phyloP scores from a whole-genome alignment of 2,888 invertebrate genomes.

The Apomyelois bistriatella region DNA sequence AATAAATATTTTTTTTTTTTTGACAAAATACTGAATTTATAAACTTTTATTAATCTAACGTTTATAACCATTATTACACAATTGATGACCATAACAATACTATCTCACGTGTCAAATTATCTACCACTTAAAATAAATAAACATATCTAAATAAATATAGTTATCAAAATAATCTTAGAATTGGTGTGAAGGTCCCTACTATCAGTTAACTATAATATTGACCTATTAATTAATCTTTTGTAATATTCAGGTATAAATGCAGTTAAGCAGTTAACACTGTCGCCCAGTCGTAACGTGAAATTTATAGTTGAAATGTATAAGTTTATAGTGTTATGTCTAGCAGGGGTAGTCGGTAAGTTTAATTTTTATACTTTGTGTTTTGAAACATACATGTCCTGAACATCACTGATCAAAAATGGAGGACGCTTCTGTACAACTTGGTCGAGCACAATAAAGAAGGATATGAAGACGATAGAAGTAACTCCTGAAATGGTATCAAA shows the following conservation, averaged over 20 bases:
- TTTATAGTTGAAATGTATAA: slow-evolving; percentile 42
- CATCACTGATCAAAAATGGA: no score
- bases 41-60: no score
- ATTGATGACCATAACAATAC: background rate
- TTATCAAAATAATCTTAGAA: slow-evolving; percentile 34
- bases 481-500: no score
- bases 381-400: no score
- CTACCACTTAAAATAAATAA: slow-evolving; percentile 14
- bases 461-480: no score
- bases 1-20: no score
- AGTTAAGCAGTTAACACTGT: slow-evolving; percentile 21
- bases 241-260: slow-evolving; percentile 56
- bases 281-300: slow-evolving; percentile 33
- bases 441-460: no score
- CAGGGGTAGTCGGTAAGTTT: slow-evolving; percentile 38
- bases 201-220: slow-evolving; percentile 54
- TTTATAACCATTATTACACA: no score
- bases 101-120: slow-evolving; percentile 17
- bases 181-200: slow-evolving; percentile 60
- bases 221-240: slow-evolving; percentile 65
- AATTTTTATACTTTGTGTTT: background rate
- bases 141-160: slow-evolving; percentile 18
- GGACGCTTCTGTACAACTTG: no score
- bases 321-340: slow-evolving; percentile 30
- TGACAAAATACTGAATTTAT: no score